Base-by-base conservation (phyloP, 2,797 vertebrate genomes). In the Emydoidea blandingii region DNA sequence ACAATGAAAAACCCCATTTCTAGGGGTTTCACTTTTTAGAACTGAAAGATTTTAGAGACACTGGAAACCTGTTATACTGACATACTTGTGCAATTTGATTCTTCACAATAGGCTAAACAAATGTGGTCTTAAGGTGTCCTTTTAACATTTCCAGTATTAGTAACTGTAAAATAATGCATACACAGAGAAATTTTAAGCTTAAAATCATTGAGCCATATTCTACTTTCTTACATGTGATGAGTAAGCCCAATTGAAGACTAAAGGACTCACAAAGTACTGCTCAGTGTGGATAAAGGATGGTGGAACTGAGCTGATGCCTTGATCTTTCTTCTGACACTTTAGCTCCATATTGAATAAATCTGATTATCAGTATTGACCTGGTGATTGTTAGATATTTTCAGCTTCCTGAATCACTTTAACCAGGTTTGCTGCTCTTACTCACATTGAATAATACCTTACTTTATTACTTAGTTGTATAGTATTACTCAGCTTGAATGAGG, bases 1-100 rank as follows among this genome's bases (percentile, higher is more conserved):
- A 76, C 54, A 90, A 83, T 78, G 91, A 90, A 57, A 96, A 95
- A 79, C 81, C 54, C 5, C n/a, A 27, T 93, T 97, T 95, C 3
- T 34, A 81, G 3, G 4, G 52, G 86, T 76, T 96, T 96, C 81
- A 94, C 86, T 93, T 92, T 59, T 94, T 92, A 94, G 34, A 97
- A 91, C 87, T 92, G 81, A 93, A 95, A 95, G 87, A 50, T 79
- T 84, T 89, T 90, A 79, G 7, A 54, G 34, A 79, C 79, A 92
- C 88, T 93, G 88, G 92, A 94, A 91, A 95, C 5, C 81, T 16
- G 86, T 83, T 94, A 93, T 83, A 94, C 34, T 96, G 86, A 95
- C 94, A 91, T 5, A 37, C 74, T 41, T 37, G 9, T 92, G 12
- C 56, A 95, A 84, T 89, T 94, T 94, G 29, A 92, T 89, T 96